Conservation (phyloP, 2,888 invertebrate genomes). For the Torymus texanus region DNA sequence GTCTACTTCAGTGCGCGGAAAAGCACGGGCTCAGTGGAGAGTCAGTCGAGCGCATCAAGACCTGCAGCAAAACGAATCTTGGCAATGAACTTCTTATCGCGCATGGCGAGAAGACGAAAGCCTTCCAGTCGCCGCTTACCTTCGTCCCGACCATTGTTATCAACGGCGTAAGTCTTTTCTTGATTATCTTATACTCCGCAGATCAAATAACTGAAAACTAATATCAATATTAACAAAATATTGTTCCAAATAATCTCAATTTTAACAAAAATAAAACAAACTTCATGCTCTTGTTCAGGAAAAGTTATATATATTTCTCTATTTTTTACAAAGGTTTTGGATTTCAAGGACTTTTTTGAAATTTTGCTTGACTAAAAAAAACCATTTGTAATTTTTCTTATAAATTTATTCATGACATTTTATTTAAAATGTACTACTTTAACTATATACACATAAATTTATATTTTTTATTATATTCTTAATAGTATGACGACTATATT, state of each 20-base stretch:
- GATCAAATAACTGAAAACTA: too few species aligned
- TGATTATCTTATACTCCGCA: too few species aligned
- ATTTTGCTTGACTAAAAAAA: not conserved
- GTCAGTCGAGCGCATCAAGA: slow-evolving; percentile 59
- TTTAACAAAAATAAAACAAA: too few species aligned
- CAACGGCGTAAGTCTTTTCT: slow-evolving; percentile 69
- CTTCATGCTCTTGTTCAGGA: too few species aligned
- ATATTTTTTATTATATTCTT: slow-evolving; percentile 10
- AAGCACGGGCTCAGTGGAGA: slow-evolving; percentile 62
- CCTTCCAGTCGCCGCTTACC: slow-evolving; percentile 65
- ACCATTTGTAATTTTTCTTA: slow-evolving; percentile 13
- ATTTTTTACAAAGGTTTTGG: too few species aligned
- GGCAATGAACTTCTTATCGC: slow-evolving; percentile 71
- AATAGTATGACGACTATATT: not conserved
- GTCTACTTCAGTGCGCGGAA: slow-evolving; percentile 71
- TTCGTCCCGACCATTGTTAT: slow-evolving; percentile 75
- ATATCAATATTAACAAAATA: too few species aligned
- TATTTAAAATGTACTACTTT: slow-evolving; percentile 19
- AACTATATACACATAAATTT: slow-evolving; percentile 3
- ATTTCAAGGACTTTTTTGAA: too few species aligned
- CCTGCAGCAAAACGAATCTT: slow-evolving; percentile 65
- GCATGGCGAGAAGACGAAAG: slow-evolving; percentile 71
- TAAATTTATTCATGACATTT: slow-evolving; percentile 46
- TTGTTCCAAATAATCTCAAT: too few species aligned
- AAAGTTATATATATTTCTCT: too few species aligned